Evolutionary conservation across 2,113 vertebrate species (phyloP), one percentile per base, ranked within the genome.

Genomic region (Todiramphus chloris): DNA sequence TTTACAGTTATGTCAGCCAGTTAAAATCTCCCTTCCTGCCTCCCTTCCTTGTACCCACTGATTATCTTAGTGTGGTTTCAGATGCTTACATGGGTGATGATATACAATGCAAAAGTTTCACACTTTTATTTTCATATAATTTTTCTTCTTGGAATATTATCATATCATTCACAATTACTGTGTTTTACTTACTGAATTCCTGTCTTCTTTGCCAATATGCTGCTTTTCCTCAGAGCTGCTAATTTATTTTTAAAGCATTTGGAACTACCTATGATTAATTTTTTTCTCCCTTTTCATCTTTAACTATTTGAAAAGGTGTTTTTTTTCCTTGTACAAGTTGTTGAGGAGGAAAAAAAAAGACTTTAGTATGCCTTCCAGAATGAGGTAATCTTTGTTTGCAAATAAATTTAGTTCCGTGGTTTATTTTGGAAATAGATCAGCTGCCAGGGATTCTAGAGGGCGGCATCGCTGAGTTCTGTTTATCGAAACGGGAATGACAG

Each of bases 401-500:
- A 79, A 87, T 87, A 96, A 93, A 50, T 95, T 87, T 95, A 89
- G 86, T 66, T 93, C 87, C 56, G 91, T 86, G 74, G 73, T 89
- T 92, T 95, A 92, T 93, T 96, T 89, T 88, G 77, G 75, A 95
- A 56, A 48, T 70, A 85, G 80, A 82, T 97, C 83, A 90, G 20
- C 75, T 95, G 91, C 81, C 79, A 89, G 2, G 2, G 70, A 86
- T 90, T 90, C 56, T 87, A 90, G 84, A 92, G 93, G 77, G 63
- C 0, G 10, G 73, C 66, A 93, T 92, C 72, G 59, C 78, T 90
- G 80, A 93, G 81, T 78, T 87, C 73, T 85, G 76, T 75, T 96
- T 92, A 82, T 64, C 83, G 92, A 96, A 97, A 93, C 28, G 87
- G 88, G 96, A 97, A 92, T 95, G 95, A 93, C 60, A 94, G 86